Evolutionary conservation across 1,140 invertebrate genomes (phyloP).

Genomic region (Heterodera schachtii): DNA sequence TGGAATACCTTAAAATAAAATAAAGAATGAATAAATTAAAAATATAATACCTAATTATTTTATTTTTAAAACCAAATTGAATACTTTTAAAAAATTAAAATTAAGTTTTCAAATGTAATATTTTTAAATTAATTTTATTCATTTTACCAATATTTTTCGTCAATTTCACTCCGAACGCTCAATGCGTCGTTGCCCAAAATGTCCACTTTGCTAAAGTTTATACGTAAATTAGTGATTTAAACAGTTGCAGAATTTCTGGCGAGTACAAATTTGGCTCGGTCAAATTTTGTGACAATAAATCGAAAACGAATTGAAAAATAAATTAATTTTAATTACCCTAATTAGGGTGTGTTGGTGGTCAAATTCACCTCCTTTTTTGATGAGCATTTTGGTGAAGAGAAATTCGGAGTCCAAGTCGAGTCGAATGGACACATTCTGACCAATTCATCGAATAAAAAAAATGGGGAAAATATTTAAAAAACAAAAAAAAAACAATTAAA

Average conservation of each 20-base stretch:
- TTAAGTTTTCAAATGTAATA: no score
- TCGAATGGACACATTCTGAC: conserved; percentile 78
- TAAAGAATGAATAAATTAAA: no score
- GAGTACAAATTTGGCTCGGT: conserved; percentile 84
- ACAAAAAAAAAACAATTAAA: no score
- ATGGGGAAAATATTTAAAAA: no score
- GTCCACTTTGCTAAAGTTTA: conserved; percentile 92
- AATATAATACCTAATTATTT: no score
- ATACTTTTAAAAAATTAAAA: no score
- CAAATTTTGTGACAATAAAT: conserved; percentile 84
- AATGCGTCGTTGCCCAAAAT: conserved; percentile 84
- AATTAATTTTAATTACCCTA: no score
- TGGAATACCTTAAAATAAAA: conserved; percentile 74
- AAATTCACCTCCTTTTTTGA: conserved; percentile 78
- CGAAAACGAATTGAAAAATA: conserved; percentile 77
- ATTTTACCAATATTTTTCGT: conserved; percentile 85
- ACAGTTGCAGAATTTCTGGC: conserved; percentile 83
- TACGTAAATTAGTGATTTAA: conserved; percentile 89
- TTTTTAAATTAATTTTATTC: no score
- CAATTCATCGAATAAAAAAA: conserved; percentile 6
- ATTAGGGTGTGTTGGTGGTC: neutral
- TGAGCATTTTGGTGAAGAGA: conserved; percentile 95
- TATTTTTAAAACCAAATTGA: no score
- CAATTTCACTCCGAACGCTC: conserved; percentile 78
- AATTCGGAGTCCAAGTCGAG: conserved; percentile 92